Evolutionary conservation across 1,140 invertebrate species (phyloP).

Genomic region (Hormaphis cornu): DNA sequence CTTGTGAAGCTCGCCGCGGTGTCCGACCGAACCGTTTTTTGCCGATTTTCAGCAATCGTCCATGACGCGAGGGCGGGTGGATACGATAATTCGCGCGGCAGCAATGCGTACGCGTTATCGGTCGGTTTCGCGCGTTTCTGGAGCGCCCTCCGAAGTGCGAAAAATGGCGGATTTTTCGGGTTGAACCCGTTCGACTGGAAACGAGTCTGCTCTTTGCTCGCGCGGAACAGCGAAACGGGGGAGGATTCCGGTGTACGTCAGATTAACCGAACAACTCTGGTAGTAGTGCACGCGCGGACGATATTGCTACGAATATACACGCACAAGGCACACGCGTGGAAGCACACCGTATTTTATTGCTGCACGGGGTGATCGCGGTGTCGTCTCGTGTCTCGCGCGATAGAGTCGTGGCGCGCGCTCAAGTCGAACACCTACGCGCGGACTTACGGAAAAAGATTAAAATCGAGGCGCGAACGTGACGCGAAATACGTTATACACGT

Average conservation of each 20-base stretch:
- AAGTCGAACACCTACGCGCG: no score
- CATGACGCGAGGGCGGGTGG: not conserved
- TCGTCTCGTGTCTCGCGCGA: no score
- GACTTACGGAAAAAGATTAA: no score
- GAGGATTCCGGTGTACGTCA: constrained; percentile 9
- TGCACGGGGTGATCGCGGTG: no score
- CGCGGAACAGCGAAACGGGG: not conserved
- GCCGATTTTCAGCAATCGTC: not conserved
- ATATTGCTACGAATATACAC: not conserved
- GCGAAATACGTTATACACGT: no score
- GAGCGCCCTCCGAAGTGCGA: constrained; percentile 3
- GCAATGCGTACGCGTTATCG: not conserved
- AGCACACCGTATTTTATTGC: no score
- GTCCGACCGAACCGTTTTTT: not conserved
- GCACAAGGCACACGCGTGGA: not conserved
- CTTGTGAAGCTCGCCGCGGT: no score
- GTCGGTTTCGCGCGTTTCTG: not conserved
- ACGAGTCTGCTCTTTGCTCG: not conserved
- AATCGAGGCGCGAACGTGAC: no score
- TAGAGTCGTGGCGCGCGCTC: no score
- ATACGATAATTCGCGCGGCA: no score
- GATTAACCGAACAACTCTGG: not conserved
- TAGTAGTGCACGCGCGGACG: no score
- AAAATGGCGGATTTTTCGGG: constrained; percentile 11
- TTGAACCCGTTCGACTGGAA: not conserved